Evolutionary conservation across 2,113 vertebrate species (phyloP).

Genomic region (Melanerpes formicivorus): DNA sequence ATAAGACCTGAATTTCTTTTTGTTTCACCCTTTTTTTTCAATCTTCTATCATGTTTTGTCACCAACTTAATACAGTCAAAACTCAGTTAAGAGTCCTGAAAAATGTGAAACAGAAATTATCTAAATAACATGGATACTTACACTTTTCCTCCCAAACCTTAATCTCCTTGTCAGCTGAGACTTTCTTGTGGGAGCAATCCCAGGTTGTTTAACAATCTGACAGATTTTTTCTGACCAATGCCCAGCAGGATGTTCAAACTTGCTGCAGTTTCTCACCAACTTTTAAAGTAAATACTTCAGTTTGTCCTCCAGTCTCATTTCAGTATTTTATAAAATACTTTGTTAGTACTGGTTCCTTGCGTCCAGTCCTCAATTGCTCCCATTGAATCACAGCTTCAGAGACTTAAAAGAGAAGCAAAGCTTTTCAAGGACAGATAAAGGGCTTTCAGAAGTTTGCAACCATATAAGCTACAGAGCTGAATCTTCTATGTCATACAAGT

Average conservation of each 20-base stretch:
- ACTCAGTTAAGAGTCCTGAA: background rate
- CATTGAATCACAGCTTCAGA: background rate
- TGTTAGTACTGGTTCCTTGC: background rate
- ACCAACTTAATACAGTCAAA: background rate
- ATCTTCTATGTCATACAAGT: background rate
- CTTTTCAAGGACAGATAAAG: background rate
- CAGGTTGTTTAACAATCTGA: background rate
- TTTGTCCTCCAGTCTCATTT: background rate
- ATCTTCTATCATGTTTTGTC: background rate
- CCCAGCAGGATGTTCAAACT: background rate
- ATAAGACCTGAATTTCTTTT: background rate
- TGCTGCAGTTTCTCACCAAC: background rate
- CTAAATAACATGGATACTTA: background rate
- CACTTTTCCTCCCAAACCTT: background rate
- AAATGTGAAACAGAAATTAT: background rate
- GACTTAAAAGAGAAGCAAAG: background rate
- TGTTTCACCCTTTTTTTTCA: background rate
- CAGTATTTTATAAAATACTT: background rate
- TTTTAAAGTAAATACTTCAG: background rate
- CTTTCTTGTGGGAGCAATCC: background rate
- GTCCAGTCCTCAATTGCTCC: background rate
- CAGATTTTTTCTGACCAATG: background rate
- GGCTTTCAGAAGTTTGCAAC: background rate
- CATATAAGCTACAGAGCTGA: background rate
- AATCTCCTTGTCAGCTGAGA: background rate